These are phyloP conservation scores for Ctenomys sociabilis DNA, from an alignment of 2,113 vertebrate genomes.

Conservation along the genomic window DNA sequence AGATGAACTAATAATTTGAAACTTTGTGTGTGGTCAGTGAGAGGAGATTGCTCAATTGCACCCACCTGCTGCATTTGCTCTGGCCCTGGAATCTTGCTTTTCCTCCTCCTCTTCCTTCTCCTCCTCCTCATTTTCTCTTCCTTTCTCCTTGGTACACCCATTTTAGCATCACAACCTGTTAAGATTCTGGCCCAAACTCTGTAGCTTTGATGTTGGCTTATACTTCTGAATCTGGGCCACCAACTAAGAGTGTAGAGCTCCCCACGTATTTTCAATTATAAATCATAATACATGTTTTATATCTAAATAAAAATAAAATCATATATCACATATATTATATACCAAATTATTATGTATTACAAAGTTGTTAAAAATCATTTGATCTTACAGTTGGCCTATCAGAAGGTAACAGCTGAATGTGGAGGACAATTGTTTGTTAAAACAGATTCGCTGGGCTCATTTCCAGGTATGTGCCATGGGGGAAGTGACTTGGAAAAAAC, in stretches of 20 bases:
- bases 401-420: background rate
- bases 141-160: background rate
- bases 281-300: background rate
- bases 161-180: background rate
- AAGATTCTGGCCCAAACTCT: background rate
- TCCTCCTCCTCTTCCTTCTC: background rate
- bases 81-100: background rate
- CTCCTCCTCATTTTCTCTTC: background rate
- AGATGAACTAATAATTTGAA: background rate
- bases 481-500: background rate
- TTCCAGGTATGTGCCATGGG: background rate
- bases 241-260: background rate
- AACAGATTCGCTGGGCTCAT: background rate
- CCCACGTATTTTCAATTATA: background rate
- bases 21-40: background rate
- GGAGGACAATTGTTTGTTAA: background rate
- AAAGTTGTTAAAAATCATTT: constrained; percentile 5
- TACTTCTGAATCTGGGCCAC: background rate
- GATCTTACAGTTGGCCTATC: background rate
- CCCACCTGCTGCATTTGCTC: background rate
- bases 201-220: background rate
- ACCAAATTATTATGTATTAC: too few relatives aligned
- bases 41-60: background rate
- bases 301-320: background rate
- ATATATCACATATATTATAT: background rate